Evolutionary conservation across 1,140 invertebrate genomes (phyloP).

Genomic region (Aphidius ervi): DNA sequence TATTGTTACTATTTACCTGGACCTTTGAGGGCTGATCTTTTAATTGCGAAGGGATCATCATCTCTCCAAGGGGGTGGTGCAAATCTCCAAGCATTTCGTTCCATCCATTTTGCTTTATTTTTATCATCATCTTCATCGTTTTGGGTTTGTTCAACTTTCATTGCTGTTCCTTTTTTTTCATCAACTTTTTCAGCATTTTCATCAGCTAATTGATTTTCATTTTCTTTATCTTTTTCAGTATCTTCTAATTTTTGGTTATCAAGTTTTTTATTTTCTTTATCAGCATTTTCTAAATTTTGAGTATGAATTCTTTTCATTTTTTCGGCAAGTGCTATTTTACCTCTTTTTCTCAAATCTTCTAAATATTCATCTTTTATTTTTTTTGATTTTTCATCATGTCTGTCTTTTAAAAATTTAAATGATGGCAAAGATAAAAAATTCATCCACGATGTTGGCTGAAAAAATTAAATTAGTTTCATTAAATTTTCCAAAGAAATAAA

Average conservation of each 20-base stretch:
- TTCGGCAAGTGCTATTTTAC: conserved; percentile 25
- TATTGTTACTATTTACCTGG: conserved; percentile 19
- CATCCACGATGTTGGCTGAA: conserved; percentile 30
- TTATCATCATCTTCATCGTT: conserved; percentile 2
- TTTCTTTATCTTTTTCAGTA: conserved; percentile 11
- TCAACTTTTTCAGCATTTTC: background rate
- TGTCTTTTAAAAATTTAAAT: conserved; percentile 27
- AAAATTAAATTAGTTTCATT: background rate
- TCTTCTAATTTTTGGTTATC: conserved; percentile 1
- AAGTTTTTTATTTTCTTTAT: background rate
- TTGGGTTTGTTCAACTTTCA: background rate
- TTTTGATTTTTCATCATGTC: conserved; percentile 21
- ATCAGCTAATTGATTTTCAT: background rate
- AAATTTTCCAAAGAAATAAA: background rate
- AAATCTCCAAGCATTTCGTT: conserved; percentile 31
- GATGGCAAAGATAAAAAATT: conserved; percentile 27
- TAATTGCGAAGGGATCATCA: conserved; percentile 12
- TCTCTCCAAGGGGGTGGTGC: conserved; percentile 21
- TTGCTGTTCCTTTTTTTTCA: conserved; percentile 12
- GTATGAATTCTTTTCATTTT: background rate
- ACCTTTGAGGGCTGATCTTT: conserved; percentile 18
- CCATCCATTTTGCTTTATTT: conserved; percentile 12
- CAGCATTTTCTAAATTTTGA: no score
- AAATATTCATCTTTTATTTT: conserved; percentile 28
- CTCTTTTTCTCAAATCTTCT: conserved; percentile 22